These are phyloP conservation scores for Drosophila pullipes DNA, from an alignment of 2,888 invertebrate species.

Conservation along the genomic window DNA sequence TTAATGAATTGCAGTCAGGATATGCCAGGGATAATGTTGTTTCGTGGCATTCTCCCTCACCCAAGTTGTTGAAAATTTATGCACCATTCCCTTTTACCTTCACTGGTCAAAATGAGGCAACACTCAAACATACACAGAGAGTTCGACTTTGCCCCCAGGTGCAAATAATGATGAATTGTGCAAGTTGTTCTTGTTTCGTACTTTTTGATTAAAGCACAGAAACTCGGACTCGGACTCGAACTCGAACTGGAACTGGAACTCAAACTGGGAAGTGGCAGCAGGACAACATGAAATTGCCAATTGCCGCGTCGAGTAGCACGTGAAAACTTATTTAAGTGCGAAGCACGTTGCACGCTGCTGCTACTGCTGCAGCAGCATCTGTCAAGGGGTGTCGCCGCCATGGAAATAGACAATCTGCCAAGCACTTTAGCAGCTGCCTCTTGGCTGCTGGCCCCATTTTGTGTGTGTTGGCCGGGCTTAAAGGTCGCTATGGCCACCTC, in stretches of 20 bases:
- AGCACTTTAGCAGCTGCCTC: constrained; percentile 62
- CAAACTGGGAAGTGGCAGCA: constrained; percentile 16
- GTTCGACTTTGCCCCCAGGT: constrained; percentile 4
- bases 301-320: constrained; percentile 54
- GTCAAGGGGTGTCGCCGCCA: constrained; percentile 54
- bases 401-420: constrained; percentile 74
- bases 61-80: constrained; percentile 62
- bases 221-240: constrained; percentile 16
- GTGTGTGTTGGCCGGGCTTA: constrained; percentile 45
- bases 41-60: constrained; percentile 34
- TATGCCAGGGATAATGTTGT: constrained; percentile 59
- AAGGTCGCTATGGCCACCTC: constrained; percentile 52
- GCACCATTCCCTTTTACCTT: constrained; percentile 43
- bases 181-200: constrained; percentile 24
- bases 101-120: constrained; percentile 23
- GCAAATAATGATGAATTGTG: constrained; percentile 67
- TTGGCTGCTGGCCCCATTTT: constrained; percentile 59
- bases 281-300: constrained; percentile 40
- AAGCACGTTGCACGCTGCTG: constrained; percentile 77
- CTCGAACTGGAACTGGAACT: constrained; percentile 7
- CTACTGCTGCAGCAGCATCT: constrained; percentile 41
- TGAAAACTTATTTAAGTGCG: constrained; percentile 80
- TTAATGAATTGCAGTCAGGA: constrained; percentile 65
- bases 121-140: constrained; percentile 3
- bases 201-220: constrained; percentile 51